Evolutionary conservation across 2,888 invertebrate species (phyloP), one percentile per base, ranked within the genome.

Genomic region (Linhomoeus sp.): DNA sequence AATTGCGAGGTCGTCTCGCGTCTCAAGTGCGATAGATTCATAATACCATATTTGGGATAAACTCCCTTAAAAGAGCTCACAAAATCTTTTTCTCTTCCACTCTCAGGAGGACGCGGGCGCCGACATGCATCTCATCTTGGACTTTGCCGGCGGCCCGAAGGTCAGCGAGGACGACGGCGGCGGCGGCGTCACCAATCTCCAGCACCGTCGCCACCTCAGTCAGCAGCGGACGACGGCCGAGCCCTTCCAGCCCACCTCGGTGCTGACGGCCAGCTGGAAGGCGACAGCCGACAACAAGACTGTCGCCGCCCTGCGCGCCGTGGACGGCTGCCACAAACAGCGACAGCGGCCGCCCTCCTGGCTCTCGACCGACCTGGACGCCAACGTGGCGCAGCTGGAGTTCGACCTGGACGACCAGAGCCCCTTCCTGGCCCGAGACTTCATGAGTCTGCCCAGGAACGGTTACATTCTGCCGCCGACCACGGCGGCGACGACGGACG

Each of bases 301-400:
- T n/a, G n/a, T n/a, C n/a, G n/a, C n/a, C n/a, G n/a, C n/a, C n/a
- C n/a, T n/a, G n/a, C n/a, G n/a, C n/a, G n/a, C n/a, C n/a, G n/a
- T n/a, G n/a, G n/a, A n/a, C n/a, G n/a, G n/a, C n/a, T n/a, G n/a
- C n/a, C n/a, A n/a, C n/a, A 26, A 20, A 2, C 26, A 40, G 3
- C 22, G 19, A 7, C 46, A 19, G 19, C 37, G 37, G n/a, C 37
- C 17, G 37, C 37, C 37, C n/a, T 29, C 29, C 5, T 29, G 29
- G 29, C n/a, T 24, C 38, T 37, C 46, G 19, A 46, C 45, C 37
- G 59, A 59, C 51, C 60, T 60, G 46, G 63, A 63, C 50, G 54
- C 59, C 17, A 57, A 62, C 24, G 56, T 63, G 42, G 64, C 63
- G 19, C 54, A 63, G 12, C 54, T 63, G 40, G 61, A 62, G 50